Evolutionary conservation across 2,888 invertebrate species (phyloP).

Genomic region (Scaptodrosophila latifasciaeformis): DNA sequence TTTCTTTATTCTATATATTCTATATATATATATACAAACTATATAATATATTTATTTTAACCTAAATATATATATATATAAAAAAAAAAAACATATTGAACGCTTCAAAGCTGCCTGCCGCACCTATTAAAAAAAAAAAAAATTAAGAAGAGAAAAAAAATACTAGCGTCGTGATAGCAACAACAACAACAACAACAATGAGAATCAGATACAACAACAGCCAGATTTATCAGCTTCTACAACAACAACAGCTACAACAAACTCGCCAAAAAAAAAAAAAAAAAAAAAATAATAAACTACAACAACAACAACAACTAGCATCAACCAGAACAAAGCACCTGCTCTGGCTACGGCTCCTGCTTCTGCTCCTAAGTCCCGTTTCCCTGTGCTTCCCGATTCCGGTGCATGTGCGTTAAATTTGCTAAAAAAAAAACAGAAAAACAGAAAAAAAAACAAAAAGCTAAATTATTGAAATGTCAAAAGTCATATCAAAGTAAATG

Average conservation of each 20-base stretch:
- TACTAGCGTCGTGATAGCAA: slow-evolving; percentile 30
- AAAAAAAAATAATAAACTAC: slow-evolving; percentile 17
- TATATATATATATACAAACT: too few species aligned
- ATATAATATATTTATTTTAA: slow-evolving; percentile 8
- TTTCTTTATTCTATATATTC: slow-evolving; percentile 12
- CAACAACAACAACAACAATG: slow-evolving; percentile 19
- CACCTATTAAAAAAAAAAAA: too few species aligned
- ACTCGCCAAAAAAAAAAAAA: slow-evolving; percentile 17
- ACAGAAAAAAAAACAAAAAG: slow-evolving; percentile 2
- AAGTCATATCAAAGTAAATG: slow-evolving; percentile 33
- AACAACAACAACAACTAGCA: slow-evolving; percentile 25
- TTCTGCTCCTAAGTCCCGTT: slow-evolving; percentile 64
- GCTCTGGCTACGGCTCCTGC: slow-evolving; percentile 55
- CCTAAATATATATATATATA: slow-evolving; percentile 5
- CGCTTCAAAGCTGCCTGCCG: slow-evolving; percentile 51
- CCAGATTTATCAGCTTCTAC: slow-evolving; percentile 6
- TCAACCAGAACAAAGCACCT: slow-evolving; percentile 34
- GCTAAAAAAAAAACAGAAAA: slow-evolving; percentile 42
- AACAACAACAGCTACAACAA: slow-evolving; percentile 20
- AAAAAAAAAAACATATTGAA: slow-evolving; percentile 6
- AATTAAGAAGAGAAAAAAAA: too few species aligned
- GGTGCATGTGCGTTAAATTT: slow-evolving; percentile 65
- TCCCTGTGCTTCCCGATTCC: slow-evolving; percentile 65
- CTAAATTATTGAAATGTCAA: slow-evolving; percentile 39
- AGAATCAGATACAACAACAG: slow-evolving; percentile 14